Evolutionary conservation across 2,888 invertebrate genomes (phyloP).

Genomic region (Lacanobia wlatinum): DNA sequence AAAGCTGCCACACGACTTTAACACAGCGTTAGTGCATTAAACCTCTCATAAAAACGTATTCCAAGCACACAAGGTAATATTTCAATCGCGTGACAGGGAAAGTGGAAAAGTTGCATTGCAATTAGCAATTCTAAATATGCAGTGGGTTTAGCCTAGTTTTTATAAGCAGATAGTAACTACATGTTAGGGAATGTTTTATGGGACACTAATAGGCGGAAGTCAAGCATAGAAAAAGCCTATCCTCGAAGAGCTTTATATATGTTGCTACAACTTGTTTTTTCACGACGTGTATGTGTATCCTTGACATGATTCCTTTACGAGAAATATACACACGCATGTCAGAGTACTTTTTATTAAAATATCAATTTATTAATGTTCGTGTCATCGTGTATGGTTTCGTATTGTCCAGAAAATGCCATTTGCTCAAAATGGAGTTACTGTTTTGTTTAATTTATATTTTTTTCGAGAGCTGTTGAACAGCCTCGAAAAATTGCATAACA

Average conservation of each 20-base stretch:
- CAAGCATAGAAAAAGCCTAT: slow-evolving; percentile 50
- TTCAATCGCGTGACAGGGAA: slow-evolving; percentile 59
- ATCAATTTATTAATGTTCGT: not conserved
- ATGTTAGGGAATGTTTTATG: slow-evolving; percentile 46
- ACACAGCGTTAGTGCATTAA: slow-evolving; percentile 34
- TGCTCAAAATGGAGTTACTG: not conserved
- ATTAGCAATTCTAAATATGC: slow-evolving; percentile 71
- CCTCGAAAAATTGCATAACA: not conserved
- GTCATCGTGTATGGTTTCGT: not conserved
- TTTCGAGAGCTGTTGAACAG: not conserved
- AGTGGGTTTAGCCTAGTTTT: slow-evolving; percentile 62
- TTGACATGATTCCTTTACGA: slow-evolving; percentile 37
- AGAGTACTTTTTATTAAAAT: slow-evolving; percentile 4
- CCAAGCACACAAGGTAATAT: slow-evolving; percentile 43
- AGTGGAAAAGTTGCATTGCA: slow-evolving; percentile 62
- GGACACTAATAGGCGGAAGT: slow-evolving; percentile 31
- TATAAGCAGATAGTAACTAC: slow-evolving; percentile 55
- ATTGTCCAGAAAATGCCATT: not conserved
- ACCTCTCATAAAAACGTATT: slow-evolving; percentile 49
- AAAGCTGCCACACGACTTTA: slow-evolving; percentile 19
- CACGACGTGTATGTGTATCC: slow-evolving; percentile 16
- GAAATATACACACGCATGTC: not conserved
- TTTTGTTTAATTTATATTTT: not conserved
- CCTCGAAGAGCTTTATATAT: slow-evolving; percentile 7
- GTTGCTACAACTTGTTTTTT: slow-evolving; percentile 24